Base-by-base conservation (phyloP, 2,797 vertebrate genomes). In the Odontamblyopus rebecca region DNA sequence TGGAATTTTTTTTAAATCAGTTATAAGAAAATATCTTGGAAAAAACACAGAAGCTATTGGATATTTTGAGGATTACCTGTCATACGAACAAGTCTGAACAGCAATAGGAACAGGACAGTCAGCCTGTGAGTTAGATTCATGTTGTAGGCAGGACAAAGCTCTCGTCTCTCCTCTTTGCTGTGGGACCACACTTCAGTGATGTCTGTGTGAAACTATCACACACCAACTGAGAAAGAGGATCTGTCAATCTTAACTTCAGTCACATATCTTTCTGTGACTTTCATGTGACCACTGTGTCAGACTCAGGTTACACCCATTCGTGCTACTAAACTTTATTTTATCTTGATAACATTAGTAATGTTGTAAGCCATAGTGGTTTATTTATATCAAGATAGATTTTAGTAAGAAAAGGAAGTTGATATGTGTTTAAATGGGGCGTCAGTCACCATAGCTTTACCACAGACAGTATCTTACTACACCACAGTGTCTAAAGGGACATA, bases 241-340 rank as follows among this genome's bases (percentile, higher is more conserved):
- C 50, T 26, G 38, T 62, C 8, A 60, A 26, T 19, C 12, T 29
- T 72, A 29, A 67, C 50, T 66, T 26, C 67, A 60, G 79, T 82
- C 79, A 60, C 16, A 54, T 38, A 73, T 82, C 84, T 61, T 53
- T 77, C 73, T n/a, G n/a, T n/a, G n/a, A n/a, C n/a, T n/a, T n/a
- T 38, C 53, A 23, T 61, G 64, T 71, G 60, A 65, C 15, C 30
- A 16, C 67, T 15, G 35, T 15, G 41, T 23, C 23, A 23, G 23
- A 23, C 23, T 18, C 74, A 82, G 72, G 74, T 75, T 77, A 75
- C 67, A 30, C 73, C 62, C 62, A 23, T 68, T 67, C 56, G 19
- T 67, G 50, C 72, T 27, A 12, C 26, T 60, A 59, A 11, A 59
- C 9, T 27, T 15, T 27, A 27, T 59, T 4, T 27, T 60, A 30